Evolutionary conservation across 2,797 vertebrate genomes (phyloP), one percentile per base, ranked within the genome.

Genomic region (Clamator glandarius): DNA sequence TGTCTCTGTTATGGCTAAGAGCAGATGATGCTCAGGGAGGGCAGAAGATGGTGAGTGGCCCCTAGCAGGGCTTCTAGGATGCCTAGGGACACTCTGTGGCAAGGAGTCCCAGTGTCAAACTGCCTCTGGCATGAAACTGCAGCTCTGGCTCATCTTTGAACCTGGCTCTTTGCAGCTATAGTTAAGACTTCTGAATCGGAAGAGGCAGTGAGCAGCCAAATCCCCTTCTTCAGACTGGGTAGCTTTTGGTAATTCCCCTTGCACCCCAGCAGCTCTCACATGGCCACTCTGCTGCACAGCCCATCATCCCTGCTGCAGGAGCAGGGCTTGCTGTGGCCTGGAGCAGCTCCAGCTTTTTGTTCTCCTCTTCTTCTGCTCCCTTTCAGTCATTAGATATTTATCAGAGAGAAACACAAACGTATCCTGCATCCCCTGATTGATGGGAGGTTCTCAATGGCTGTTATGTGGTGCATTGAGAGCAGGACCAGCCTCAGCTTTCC

Each of bases 401-500:
- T 75, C 16, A 61, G 86, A 61, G 74, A 64, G 75, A 52, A 87
- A 72, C 12, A 35, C 4, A 0, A 3, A 70, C 46, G 18, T 25
- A n/a, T 87, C 84, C 61, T 51, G 48, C 64, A 39, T 14, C 28
- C 58, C 35, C 39, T 3, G 55, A 16, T 42, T 42, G 42, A 52
- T 80, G 77, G 83, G n/a, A 39, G 29, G 21, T 85, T 51, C 80
- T 64, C 18, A 0, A 9, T 2, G 11, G 66, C 52, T 46, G 66
- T 52, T 46, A 52, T 3, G 0, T 18, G 9, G 36, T 0, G 5
- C 11, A 50, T 36, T 52, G 58, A 29, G 44, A 59, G 39, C 0
- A 0, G 57, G 78, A 44, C 57, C 1, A 1, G 17, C 29, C 62
- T 70, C 1, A 5, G 20, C 46, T 66, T 76, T 59, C 52, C 63